A percentile compares a stretch with the other conserved stretches of the same genome.
Evolutionary conservation across 2,797 vertebrate species (phyloP).

Genomic region (Harpagifer antarcticus): DNA sequence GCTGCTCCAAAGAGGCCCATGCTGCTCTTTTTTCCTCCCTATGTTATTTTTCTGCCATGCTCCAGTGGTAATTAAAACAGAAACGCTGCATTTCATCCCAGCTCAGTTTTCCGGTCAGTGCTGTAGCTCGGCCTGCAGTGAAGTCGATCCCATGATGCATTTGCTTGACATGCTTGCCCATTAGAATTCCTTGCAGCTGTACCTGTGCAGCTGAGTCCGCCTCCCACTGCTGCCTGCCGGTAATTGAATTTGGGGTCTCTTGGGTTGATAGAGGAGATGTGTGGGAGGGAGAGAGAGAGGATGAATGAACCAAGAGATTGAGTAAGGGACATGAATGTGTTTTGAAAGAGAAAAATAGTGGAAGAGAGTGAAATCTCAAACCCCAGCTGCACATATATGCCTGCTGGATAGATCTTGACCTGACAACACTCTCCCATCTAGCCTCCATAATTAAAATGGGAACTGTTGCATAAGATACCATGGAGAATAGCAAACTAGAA

Average conservation of each 20-base stretch:
- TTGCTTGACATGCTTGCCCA: conserved; percentile 37
- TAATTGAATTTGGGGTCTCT: conserved; percentile 80
- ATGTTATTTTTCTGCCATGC: conserved; percentile 21
- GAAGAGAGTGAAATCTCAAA: conserved; percentile 30
- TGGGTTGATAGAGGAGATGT: conserved; percentile 56
- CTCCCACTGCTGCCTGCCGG: conserved; percentile 48
- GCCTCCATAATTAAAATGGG: conserved; percentile 45
- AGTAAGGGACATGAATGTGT: conserved; percentile 2
- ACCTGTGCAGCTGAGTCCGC: conserved; percentile 61
- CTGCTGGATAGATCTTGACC: conserved; percentile 48
- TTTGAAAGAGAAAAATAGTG: not conserved
- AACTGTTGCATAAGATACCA: conserved; percentile 61
- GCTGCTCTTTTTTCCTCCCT: not conserved
- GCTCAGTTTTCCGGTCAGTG: conserved; percentile 6
- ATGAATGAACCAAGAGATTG: conserved; percentile 59
- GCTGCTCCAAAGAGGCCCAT: conserved; percentile 5
- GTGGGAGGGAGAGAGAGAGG: conserved; percentile 51
- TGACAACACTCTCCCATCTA: conserved; percentile 31
- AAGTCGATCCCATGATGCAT: conserved; percentile 42
- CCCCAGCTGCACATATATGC: conserved; percentile 44
- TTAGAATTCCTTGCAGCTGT: conserved; percentile 59
- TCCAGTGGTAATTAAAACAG: conserved; percentile 52
- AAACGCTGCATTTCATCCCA: conserved; percentile 24
- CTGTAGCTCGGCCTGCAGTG: conserved; percentile 19
- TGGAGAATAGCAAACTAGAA: conserved; percentile 42